Evolutionary conservation across 2,797 vertebrate species (phyloP).

Genomic region (Sebastes kiyomatsui): DNA sequence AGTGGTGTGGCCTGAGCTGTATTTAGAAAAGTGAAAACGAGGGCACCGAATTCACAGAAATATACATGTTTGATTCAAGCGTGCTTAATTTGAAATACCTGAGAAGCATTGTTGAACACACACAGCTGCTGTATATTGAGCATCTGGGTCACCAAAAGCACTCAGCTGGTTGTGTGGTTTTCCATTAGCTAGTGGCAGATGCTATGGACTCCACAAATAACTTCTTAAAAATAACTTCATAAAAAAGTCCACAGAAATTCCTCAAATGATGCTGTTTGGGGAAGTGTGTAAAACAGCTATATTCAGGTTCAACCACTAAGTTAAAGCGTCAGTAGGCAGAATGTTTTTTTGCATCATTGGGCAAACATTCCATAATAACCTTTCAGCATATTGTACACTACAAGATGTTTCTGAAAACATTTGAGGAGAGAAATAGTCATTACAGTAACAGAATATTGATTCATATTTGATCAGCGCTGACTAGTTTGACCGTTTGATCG

Average conservation of each 20-base stretch:
- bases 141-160: slow-evolving; percentile 16
- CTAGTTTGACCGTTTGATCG: too few relatives aligned
- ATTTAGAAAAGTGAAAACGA: slow-evolving; percentile 18
- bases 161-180: slow-evolving; percentile 21
- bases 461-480: too few relatives aligned
- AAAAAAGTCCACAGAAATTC: not conserved
- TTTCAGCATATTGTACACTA: too few relatives aligned
- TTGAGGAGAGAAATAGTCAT: too few relatives aligned
- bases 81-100: not conserved
- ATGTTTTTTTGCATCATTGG: too few relatives aligned
- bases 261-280: not conserved
- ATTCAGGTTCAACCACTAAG: not conserved
- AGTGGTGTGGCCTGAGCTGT: not conserved
- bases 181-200: not conserved
- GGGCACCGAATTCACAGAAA: not conserved
- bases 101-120: not conserved
- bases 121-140: not conserved
- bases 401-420: too few relatives aligned
- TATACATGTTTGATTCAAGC: not conserved
- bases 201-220: slow-evolving; percentile 1
- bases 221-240: not conserved
- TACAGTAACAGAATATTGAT: too few relatives aligned
- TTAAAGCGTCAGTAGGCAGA: too few relatives aligned
- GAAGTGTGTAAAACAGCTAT: not conserved
- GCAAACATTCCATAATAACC: too few relatives aligned